Base-by-base conservation (phyloP, 2,888 invertebrate genomes). In the Mellilla xanthometata region DNA sequence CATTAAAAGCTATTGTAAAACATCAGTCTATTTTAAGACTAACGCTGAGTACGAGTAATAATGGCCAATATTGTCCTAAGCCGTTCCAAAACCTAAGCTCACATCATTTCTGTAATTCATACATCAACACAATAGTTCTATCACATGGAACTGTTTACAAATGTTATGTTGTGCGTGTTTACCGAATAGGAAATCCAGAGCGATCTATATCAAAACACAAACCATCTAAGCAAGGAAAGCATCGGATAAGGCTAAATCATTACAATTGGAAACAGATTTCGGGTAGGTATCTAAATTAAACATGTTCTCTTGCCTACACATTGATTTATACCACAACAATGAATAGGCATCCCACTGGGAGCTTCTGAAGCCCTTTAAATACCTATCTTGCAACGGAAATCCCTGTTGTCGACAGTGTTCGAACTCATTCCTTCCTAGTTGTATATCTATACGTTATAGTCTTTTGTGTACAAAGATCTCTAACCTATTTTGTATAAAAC, bases 301-400 rank as follows among this genome's bases (percentile, higher is more conserved):
- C 67, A 61, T 62, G 69, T 70, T 57, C 49, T 57, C 51, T 51
- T 22, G 31, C 40, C 42, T 49, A 46, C 49, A 52, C 52, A 51
- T 54, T 76, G 78, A 79, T 78, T 77, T 79, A 79, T 76, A 62
- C 70, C 62, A 52, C 61, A 57, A 67, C 72, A 73, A 72, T 74
- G 75, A 74, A 75, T 70, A 72, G 68, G 67, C 62, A 65, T 58
- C 66, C 74, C 55, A 57, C 56, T 54, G 75, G 68, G 68, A 71
- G 31, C 2, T 24, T 62, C 52, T 66, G 54, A 54, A 66, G 41
- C 54, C 56, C 56, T 62, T 62, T 72, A 68, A 72, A 72, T 71
- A 68, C 67, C 70, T 71, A 68, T 69, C 72, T 69, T 61, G 60
- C 62, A 63, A 68, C 70, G 66, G 64, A 66, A 69, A 70, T 70